phyloP scores from a whole-genome alignment of 2,888 invertebrate genomes.

The Drosophila vallismaia region DNA sequence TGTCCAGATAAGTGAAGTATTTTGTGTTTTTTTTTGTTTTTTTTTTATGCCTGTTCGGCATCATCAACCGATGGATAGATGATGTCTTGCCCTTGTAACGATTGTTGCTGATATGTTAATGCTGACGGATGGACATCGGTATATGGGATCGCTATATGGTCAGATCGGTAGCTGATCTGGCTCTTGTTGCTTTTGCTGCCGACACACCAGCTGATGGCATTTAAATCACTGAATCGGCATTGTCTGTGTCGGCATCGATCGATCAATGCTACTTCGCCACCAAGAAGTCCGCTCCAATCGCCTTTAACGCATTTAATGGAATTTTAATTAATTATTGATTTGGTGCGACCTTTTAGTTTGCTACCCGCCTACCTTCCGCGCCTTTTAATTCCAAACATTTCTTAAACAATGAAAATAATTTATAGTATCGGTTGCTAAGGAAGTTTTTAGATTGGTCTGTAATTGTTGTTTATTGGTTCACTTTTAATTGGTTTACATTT shows the following conservation, averaged over 20 bases:
- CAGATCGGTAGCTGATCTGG: slow-evolving; percentile 62
- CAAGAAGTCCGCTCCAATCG: slow-evolving; percentile 13
- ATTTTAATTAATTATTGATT: slow-evolving; percentile 73
- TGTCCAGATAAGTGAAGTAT: slow-evolving; percentile 39
- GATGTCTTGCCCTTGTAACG: slow-evolving; percentile 70
- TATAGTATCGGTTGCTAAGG: slow-evolving; percentile 4
- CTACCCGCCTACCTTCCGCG: slow-evolving; percentile 8
- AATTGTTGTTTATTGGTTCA: not conserved
- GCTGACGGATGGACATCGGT: slow-evolving; percentile 50
- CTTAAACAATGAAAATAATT: slow-evolving; percentile 11
- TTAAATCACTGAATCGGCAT: slow-evolving; percentile 59
- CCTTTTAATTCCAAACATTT: not conserved
- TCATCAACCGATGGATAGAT: slow-evolving; percentile 27
- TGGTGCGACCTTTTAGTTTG: slow-evolving; percentile 28
- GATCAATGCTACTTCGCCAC: slow-evolving; percentile 45
- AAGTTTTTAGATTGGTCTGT: slow-evolving; percentile 1
- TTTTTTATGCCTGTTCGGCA: slow-evolving; percentile 12
- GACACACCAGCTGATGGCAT: slow-evolving; percentile 62
- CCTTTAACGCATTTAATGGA: slow-evolving; percentile 60
- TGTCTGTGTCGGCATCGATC: slow-evolving; percentile 29
- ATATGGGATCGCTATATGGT: slow-evolving; percentile 21
- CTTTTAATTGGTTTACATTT: slow-evolving; percentile 39
- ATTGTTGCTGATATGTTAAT: slow-evolving; percentile 74
- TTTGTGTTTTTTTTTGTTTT: not conserved
- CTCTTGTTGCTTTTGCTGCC: slow-evolving; percentile 43